Conservation (phyloP, 2,888 invertebrate species). For the Acronicta aceris region DNA sequence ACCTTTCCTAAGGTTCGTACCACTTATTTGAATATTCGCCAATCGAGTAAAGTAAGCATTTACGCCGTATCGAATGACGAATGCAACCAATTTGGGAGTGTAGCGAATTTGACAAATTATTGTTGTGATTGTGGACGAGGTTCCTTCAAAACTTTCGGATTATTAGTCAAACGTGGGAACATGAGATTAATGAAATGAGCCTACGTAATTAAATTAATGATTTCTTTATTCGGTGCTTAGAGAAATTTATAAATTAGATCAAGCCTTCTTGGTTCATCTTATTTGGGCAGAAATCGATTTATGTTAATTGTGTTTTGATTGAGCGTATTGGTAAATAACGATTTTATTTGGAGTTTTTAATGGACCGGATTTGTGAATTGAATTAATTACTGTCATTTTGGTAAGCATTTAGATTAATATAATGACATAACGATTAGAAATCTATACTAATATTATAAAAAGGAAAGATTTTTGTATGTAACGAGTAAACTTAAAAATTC, state of each 20-base stretch:
- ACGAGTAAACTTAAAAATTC: too few relatives aligned
- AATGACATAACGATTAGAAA: too few relatives aligned
- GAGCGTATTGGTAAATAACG: background rate
- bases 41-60: slow-evolving; percentile 51
- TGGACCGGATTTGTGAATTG: background rate
- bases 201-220: slow-evolving; percentile 3
- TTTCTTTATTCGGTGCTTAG: slow-evolving; percentile 5
- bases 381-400: background rate
- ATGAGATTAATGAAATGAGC: slow-evolving; percentile 6
- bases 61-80: slow-evolving; percentile 53
- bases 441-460: too few relatives aligned
- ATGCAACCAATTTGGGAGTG: slow-evolving; percentile 50
- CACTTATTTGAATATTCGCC: slow-evolving; percentile 51
- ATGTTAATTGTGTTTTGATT: slow-evolving; percentile 11
- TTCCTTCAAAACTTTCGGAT: slow-evolving; percentile 14
- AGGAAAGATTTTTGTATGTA: too few relatives aligned
- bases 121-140: slow-evolving; percentile 35
- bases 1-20: slow-evolving; percentile 33
- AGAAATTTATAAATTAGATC: slow-evolving; percentile 31
- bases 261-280: background rate
- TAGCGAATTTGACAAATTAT: slow-evolving; percentile 46
- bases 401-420: slow-evolving; percentile 11
- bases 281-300: slow-evolving; percentile 14
- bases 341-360: slow-evolving; percentile 5
- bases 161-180: slow-evolving; percentile 11